Conservation (phyloP, 2,888 invertebrate species). For the Heliconius ismenius region DNA sequence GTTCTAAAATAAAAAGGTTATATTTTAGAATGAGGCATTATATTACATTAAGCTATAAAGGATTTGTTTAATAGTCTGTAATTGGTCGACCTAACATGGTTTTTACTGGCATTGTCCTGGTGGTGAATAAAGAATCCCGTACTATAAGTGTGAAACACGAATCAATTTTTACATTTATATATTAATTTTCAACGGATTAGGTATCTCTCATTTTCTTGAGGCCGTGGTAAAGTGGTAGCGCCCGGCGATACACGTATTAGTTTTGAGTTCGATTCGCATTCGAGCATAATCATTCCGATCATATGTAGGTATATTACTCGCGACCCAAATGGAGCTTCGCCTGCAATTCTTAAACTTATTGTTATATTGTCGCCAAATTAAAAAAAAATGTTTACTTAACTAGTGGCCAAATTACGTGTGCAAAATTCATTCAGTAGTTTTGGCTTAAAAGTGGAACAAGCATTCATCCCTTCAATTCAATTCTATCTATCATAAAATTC, state of each 20-base stretch:
- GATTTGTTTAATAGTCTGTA: slow-evolving; percentile 71
- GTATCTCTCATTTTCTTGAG: neutral
- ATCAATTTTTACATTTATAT: neutral
- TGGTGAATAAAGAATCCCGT: slow-evolving; percentile 51
- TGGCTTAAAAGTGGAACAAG: too few species aligned
- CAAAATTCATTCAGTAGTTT: too few species aligned
- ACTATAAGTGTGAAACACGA: slow-evolving; percentile 47
- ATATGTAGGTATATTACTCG: too few species aligned
- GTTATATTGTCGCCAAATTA: too few species aligned
- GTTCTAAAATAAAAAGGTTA: slow-evolving; percentile 24
- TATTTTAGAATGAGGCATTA: slow-evolving; percentile 34
- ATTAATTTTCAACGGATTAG: neutral
- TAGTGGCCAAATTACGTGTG: too few species aligned
- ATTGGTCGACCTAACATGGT: slow-evolving; percentile 74
- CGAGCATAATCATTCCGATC: too few species aligned
- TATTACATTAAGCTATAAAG: slow-evolving; percentile 65
- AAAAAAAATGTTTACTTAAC: too few species aligned
- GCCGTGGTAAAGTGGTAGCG: neutral
- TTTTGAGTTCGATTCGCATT: neutral
- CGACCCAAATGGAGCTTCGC: too few species aligned
- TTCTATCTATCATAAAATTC: too few species aligned
- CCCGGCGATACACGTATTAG: neutral
- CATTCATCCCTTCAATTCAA: too few species aligned
- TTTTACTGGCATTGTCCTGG: slow-evolving; percentile 75
- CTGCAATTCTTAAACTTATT: too few species aligned